A percentile compares a stretch with the other conserved stretches of the same genome.
phyloP scores from a whole-genome alignment of 2,797 vertebrate genomes.

The Acridotheres tristis region DNA sequence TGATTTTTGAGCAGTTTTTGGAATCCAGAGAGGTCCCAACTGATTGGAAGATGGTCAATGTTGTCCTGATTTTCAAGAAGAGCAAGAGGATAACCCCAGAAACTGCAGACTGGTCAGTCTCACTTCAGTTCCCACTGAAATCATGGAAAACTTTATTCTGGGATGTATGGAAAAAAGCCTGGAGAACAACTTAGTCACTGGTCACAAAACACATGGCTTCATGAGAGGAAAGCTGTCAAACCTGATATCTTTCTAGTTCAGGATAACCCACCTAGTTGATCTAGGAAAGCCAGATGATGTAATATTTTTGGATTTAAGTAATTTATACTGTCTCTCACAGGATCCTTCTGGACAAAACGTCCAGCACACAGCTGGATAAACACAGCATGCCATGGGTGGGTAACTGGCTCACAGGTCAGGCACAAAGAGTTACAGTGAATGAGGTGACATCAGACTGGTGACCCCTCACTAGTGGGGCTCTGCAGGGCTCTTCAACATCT shows the following conservation, averaged over 20 bases:
- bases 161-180: neutral
- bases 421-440: neutral
- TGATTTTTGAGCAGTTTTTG: neutral
- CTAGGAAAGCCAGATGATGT: neutral
- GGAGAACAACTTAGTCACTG: neutral
- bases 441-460: neutral
- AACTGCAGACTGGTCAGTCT: neutral
- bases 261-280: too few relatives aligned
- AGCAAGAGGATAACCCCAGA: neutral
- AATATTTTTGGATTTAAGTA: neutral
- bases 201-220: neutral
- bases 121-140: neutral
- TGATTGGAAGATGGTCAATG: neutral
- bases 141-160: rapidly evolving
- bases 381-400: rapidly evolving
- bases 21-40: neutral
- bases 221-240: rapidly evolving
- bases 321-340: neutral
- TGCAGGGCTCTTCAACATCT: neutral
- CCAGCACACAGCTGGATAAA: neutral
- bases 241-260: neutral
- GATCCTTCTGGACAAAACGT: neutral
- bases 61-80: neutral
- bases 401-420: rapidly evolving
- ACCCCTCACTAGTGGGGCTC: neutral